Evolutionary conservation across 2,113 vertebrate genomes (phyloP).

Genomic region (Bujurquina vittata): DNA sequence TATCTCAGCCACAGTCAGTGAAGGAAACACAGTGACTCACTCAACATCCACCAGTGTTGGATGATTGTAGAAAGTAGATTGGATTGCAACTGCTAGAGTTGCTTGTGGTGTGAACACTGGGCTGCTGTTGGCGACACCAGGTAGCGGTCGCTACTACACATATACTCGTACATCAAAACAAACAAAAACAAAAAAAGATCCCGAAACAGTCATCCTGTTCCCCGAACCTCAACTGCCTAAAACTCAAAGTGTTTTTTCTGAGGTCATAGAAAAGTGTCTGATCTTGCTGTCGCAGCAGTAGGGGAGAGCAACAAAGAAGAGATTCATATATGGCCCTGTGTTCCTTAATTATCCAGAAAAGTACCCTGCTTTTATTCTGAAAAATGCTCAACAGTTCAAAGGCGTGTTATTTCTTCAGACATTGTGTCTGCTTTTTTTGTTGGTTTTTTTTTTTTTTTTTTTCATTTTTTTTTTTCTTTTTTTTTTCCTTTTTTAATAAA

Average conservation of each 20-base stretch:
- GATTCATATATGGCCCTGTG: constrained; percentile 81
- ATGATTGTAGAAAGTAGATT: not conserved
- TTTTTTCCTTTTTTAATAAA: constrained; percentile 20
- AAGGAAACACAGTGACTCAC: constrained; percentile 39
- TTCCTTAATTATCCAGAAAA: constrained; percentile 82
- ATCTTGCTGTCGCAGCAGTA: constrained; percentile 51
- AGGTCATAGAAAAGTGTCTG: constrained; percentile 71
- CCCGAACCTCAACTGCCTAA: constrained; percentile 32
- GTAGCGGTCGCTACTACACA: constrained; percentile 26
- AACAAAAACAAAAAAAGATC: constrained; percentile 12
- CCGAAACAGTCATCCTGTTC: constrained; percentile 42
- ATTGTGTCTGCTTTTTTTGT: constrained; percentile 3
- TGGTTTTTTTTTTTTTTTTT: constrained; percentile 13
- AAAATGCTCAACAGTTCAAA: constrained; percentile 77
- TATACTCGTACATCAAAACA: constrained; percentile 35
- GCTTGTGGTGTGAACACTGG: not conserved
- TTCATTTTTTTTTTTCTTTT: constrained; percentile 26
- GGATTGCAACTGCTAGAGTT: not conserved
- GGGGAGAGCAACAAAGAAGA: constrained; percentile 34
- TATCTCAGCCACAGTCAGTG: constrained; percentile 22
- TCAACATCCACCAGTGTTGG: not conserved
- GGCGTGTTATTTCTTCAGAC: constrained; percentile 68
- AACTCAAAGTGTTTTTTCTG: constrained; percentile 48
- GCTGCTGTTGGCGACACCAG: not conserved
- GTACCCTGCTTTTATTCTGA: constrained; percentile 81